phyloP scores from a whole-genome alignment of 1,140 invertebrate species.

The Platyura marginata region DNA sequence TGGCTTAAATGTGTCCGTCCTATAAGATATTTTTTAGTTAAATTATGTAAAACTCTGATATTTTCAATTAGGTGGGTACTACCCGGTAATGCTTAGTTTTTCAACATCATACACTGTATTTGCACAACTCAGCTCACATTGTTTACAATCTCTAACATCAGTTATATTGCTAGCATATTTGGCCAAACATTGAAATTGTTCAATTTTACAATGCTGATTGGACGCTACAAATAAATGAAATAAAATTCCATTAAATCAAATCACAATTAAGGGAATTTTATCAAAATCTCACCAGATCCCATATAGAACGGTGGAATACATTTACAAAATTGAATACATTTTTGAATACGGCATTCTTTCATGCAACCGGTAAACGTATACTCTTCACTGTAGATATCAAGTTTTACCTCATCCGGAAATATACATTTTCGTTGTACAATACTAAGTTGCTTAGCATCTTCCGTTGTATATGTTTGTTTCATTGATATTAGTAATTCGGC shows the following conservation, averaged over 20 bases:
- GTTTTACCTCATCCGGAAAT: conserved; percentile 38
- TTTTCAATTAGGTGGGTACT: no score
- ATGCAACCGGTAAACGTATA: conserved; percentile 51
- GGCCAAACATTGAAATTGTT: conserved; percentile 35
- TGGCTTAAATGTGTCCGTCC: neutral
- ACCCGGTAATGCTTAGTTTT: conserved; percentile 30
- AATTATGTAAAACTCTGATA: no score
- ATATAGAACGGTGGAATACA: conserved; percentile 50
- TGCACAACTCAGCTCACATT: conserved; percentile 46
- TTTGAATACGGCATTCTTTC: conserved; percentile 44
- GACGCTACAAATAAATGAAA: conserved; percentile 19
- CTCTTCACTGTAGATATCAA: conserved; percentile 31
- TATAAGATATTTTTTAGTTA: neutral
- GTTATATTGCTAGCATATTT: conserved; percentile 32
- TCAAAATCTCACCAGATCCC: conserved; percentile 25
- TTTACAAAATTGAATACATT: conserved; percentile 33
- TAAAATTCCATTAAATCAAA: conserved; percentile 1
- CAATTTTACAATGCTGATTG: conserved; percentile 32
- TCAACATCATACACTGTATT: conserved; percentile 55
- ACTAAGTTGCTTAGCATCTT: conserved; percentile 41
- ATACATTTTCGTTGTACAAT: conserved; percentile 44
- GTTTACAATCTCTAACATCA: conserved; percentile 33
- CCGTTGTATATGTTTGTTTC: conserved; percentile 51
- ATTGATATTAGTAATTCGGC: conserved; percentile 42
- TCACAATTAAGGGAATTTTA: neutral